These are phyloP conservation scores for Manis crassicaudata DNA, from an alignment of 2,797 vertebrate genomes.

Conservation along the genomic window DNA sequence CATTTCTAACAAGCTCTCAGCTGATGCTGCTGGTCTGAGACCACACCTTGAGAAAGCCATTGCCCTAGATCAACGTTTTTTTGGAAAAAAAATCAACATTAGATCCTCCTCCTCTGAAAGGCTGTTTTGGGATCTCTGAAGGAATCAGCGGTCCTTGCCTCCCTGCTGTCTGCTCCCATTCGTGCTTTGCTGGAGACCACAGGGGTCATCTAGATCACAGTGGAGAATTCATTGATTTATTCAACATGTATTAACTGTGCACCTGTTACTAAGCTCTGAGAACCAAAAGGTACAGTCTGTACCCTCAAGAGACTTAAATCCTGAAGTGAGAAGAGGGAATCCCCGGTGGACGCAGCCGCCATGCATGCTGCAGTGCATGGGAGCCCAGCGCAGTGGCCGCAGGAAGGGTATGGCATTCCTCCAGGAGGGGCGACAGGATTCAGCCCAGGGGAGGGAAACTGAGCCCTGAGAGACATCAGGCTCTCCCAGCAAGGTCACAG, in stretches of 20 bases:
- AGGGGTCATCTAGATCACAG: neutral
- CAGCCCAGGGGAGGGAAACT: neutral
- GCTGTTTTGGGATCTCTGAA: neutral
- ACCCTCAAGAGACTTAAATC: neutral
- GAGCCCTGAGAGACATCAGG: neutral
- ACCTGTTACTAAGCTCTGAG: neutral
- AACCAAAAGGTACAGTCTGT: neutral
- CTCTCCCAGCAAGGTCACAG: neutral
- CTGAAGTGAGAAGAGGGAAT: neutral
- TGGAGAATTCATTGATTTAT: neutral
- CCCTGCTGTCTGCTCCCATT: neutral
- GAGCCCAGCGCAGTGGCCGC: accelerated
- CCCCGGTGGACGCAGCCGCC: neutral
- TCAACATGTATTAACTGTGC: neutral
- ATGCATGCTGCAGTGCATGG: accelerated
- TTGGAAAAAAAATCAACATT: neutral
- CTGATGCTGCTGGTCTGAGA: neutral
- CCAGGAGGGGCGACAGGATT: neutral
- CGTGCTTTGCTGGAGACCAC: neutral
- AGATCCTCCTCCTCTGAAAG: neutral
- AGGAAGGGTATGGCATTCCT: neutral
- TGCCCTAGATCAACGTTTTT: neutral
- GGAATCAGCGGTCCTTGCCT: neutral
- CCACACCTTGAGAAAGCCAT: neutral
- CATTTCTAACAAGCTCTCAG: neutral